phyloP scores from a whole-genome alignment of 2,888 invertebrate genomes.

The Meganola albula region DNA sequence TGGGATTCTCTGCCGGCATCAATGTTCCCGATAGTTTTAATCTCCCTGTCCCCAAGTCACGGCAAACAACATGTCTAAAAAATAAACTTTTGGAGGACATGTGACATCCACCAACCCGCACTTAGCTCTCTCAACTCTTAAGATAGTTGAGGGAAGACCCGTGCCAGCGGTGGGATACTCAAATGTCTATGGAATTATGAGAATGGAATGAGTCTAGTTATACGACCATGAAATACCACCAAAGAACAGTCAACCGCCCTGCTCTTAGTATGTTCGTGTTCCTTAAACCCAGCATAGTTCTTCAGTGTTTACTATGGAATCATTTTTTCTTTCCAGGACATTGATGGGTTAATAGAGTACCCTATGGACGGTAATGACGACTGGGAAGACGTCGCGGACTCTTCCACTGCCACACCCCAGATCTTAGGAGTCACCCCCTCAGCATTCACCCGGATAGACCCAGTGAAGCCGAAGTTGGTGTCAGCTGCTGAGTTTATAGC shows the following conservation, averaged over 20 bases:
- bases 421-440: conserved; percentile 44
- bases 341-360: conserved; percentile 42
- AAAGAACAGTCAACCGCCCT: too few relatives aligned
- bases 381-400: conserved; percentile 40
- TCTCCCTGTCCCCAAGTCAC: too few relatives aligned
- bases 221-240: too few relatives aligned
- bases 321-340: conserved; percentile 33
- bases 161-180: too few relatives aligned
- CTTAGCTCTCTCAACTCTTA: too few relatives aligned
- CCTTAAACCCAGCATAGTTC: conserved; percentile 5
- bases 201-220: conserved; percentile 4
- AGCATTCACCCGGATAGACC: conserved; percentile 42
- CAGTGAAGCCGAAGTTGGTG: conserved; percentile 35
- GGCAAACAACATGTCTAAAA: too few relatives aligned
- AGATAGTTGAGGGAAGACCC: too few relatives aligned
- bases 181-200: conserved; percentile 9
- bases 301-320: too few relatives aligned
- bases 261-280: conserved; percentile 5
- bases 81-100: too few relatives aligned
- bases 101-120: too few relatives aligned
- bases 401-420: conserved; percentile 34
- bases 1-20: too few relatives aligned
- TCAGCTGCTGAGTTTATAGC: conserved; percentile 55
- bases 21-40: too few relatives aligned
- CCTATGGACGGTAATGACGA: conserved; percentile 53